Evolutionary conservation across 2,888 invertebrate species (phyloP), one percentile per base, ranked within the genome.

Genomic region (Tillus elongatus): DNA sequence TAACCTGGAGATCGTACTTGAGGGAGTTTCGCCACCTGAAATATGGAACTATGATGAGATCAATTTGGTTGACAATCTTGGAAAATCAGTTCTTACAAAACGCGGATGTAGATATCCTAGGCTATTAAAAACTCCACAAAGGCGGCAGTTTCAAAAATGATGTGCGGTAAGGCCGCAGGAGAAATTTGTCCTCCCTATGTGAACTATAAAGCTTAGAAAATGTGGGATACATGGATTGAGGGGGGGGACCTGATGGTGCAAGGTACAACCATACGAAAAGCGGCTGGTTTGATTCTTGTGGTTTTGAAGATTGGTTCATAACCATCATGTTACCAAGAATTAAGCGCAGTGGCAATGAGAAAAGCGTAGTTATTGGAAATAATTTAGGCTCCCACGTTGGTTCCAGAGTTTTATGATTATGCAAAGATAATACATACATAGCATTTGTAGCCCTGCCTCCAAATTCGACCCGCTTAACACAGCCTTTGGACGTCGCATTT

Each of bases 201-300:
- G n/a, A n/a, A n/a, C 27, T n/a, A n/a, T n/a, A n/a, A n/a, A n/a
- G n/a, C n/a, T n/a, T n/a, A n/a, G n/a, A n/a, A n/a, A n/a, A n/a
- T n/a, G n/a, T n/a, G n/a, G n/a, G n/a, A 54, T 28, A 53, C 57
- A 4, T 69, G 67, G 67, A 54, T 48, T 3, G 45, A 48, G 43
- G 49, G 42, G 52, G 56, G 32, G 53, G 48, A 29, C 51, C 35
- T 40, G 45, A 19, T 43, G 40, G 42, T 24, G 28, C 55, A 39
- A 14, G 61, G 15, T 63, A 57, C 43, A 60, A 56, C 42, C 41
- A 45, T 40, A 46, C 48, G 40, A 46, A 40, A 33, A 47, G 45
- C 10, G 49, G 47, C 15, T 51, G 50, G 47, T 51, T 49, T 34
- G 46, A 49, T 28, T 43, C 35, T 1, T 41, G 30, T 3, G 46